phyloP scores from a whole-genome alignment of 2,888 invertebrate species.

The Hyles lineata region DNA sequence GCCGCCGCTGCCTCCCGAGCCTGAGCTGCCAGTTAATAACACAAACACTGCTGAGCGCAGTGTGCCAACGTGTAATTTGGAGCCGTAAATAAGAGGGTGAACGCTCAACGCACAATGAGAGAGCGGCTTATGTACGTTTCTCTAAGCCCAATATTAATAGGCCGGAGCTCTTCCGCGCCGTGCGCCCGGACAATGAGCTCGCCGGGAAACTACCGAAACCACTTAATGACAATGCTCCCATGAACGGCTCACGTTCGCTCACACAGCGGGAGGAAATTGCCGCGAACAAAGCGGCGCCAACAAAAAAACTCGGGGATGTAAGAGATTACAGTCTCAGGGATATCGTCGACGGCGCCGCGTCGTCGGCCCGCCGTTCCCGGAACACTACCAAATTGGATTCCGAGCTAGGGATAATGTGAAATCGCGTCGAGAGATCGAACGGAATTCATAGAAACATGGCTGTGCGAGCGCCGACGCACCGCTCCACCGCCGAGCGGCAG shows the following conservation, averaged over 20 bases:
- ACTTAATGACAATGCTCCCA: slow-evolving; percentile 41
- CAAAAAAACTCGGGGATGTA: slow-evolving; percentile 31
- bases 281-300: slow-evolving; percentile 30
- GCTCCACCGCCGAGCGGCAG: background rate
- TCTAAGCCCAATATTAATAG: slow-evolving; percentile 26
- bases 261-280: slow-evolving; percentile 29
- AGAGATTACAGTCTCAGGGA: slow-evolving; percentile 35
- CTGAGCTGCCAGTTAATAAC: background rate
- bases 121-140: slow-evolving; percentile 11
- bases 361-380: slow-evolving; percentile 34
- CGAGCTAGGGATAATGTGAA: slow-evolving; percentile 35
- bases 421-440: slow-evolving; percentile 29
- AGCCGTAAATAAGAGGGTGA: slow-evolving; percentile 11
- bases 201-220: slow-evolving; percentile 42
- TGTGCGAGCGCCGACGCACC: background rate
- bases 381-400: slow-evolving; percentile 37
- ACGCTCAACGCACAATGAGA: slow-evolving; percentile 4
- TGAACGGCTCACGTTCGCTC: slow-evolving; percentile 30
- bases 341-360: slow-evolving; percentile 18
- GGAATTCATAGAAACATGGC: slow-evolving; percentile 27
- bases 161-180: background rate
- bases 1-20: background rate
- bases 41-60: background rate
- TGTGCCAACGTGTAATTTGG: background rate
- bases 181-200: slow-evolving; percentile 35